These are phyloP conservation scores for Drymonia ruficornis DNA, from an alignment of 2,888 invertebrate genomes.

Conservation along the genomic window DNA sequence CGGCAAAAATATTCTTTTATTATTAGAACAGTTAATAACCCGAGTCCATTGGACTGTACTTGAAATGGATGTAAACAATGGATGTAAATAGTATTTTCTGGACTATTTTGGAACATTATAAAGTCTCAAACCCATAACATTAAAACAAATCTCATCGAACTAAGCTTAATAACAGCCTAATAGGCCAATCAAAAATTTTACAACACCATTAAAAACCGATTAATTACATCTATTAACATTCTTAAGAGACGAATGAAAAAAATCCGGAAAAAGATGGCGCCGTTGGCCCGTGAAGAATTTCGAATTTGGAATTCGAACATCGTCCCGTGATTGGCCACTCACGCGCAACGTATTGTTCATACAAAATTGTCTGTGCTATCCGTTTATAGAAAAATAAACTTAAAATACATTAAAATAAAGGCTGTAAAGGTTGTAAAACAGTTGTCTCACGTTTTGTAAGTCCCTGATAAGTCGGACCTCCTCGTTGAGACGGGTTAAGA, in stretches of 20 bases:
- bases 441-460: constrained; percentile 29
- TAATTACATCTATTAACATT: constrained; percentile 22
- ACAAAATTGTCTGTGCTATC: constrained; percentile 24
- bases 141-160: constrained; percentile 3
- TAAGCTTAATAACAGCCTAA: background rate
- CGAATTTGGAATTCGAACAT: constrained; percentile 58
- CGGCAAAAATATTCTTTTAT: background rate
- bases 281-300: constrained; percentile 61
- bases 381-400: constrained; percentile 20
- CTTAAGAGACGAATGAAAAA: constrained; percentile 33
- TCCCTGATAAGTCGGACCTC: constrained; percentile 53
- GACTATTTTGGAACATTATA: no score
- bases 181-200: constrained; percentile 15
- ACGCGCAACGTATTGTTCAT: constrained; percentile 47
- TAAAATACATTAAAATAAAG: constrained; percentile 19
- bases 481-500: constrained; percentile 56
- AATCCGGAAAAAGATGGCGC: constrained; percentile 54
- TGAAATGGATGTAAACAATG: no score
- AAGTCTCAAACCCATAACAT: background rate
- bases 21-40: no score
- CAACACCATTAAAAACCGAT: constrained; percentile 20
- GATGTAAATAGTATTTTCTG: no score
- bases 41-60: no score
- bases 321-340: constrained; percentile 60
- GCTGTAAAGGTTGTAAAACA: constrained; percentile 5